Base-by-base conservation (phyloP, 2,888 invertebrate genomes). In the Xanthia icteritia region DNA sequence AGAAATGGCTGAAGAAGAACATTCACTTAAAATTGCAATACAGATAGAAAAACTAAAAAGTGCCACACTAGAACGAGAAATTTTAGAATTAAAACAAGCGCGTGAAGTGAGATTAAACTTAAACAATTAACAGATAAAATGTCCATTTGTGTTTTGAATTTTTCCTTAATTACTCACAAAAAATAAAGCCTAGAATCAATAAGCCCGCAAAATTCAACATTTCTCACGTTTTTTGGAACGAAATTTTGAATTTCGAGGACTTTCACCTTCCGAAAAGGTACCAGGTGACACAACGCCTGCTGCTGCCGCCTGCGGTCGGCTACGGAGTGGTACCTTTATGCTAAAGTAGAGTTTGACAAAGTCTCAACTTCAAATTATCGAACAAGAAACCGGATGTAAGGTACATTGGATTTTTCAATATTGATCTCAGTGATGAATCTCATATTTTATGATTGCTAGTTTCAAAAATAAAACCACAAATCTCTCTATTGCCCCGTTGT, bases 1-100 rank as follows among this genome's bases (percentile, higher is more conserved):
- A 72, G 68, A 78, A 75, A 81, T 81, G 75, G 75, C 78, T 65
- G 78, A 81, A 36, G 68, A 75, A 56, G 78, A 79, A 61, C 75
- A 79, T 72, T 58, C 67, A 42, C 60, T 81, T 20, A 79, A 81
- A 72, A 81, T 78, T 54, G 71, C 27, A 54, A 78, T 78, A 58
- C 71, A 72, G 2, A 20, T 39, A 15, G 78, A 81, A 45, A 81
- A 71, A 36, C 27, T 81, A 67, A 79, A 81, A 69, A 51, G 61
- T 70, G 78, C 67, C 27, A 74, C 64, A 27, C 17, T 81, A n/a
- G 64, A 75, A 54, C 20, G 72, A 68, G 75, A 81, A 72, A 78
- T 78, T 23, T 72, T 81, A 65, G 74, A 78, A 72, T 54, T 75
- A 71, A 60, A 64, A 31, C 60, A 77, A 61, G 68, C 27, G 8